Percentiles rank a stretch among this genome's conserved stretches.
These are phyloP conservation scores for Phrynocephalus versicolor DNA, from an alignment of 2,113 vertebrate species.

Conservation along the genomic window DNA sequence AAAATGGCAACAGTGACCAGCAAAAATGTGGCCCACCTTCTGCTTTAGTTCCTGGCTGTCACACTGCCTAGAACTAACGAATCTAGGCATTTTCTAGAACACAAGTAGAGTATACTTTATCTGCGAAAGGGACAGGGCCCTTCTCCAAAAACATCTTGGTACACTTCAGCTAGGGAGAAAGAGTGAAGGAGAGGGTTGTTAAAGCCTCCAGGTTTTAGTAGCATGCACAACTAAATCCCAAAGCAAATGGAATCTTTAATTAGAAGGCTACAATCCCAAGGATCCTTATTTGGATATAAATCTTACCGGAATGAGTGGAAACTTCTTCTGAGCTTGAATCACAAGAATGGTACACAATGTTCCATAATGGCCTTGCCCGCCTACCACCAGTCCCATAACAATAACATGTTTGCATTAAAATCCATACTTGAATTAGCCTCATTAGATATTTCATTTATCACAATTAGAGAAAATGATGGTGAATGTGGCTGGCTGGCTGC, in stretches of 20 bases:
- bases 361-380: not conserved
- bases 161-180: not conserved
- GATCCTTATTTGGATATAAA: not conserved
- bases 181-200: not conserved
- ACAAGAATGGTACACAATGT: not conserved
- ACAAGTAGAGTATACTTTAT: not conserved
- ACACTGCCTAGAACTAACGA: too few species aligned
- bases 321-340: not conserved
- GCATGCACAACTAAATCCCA: not conserved
- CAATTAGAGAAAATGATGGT: not conserved
- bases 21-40: not conserved
- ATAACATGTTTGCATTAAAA: not conserved
- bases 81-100: not conserved
- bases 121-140: not conserved
- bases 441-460: not conserved
- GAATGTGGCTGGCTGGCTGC: not conserved
- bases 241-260: not conserved
- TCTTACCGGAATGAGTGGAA: not conserved
- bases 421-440: not conserved
- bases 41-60: not conserved
- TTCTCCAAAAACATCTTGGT: not conserved
- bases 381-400: not conserved
- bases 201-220: not conserved
- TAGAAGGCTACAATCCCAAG: not conserved
- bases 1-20: not conserved